Conservation (phyloP, 2,888 invertebrate species). For the Erynnis tages region DNA sequence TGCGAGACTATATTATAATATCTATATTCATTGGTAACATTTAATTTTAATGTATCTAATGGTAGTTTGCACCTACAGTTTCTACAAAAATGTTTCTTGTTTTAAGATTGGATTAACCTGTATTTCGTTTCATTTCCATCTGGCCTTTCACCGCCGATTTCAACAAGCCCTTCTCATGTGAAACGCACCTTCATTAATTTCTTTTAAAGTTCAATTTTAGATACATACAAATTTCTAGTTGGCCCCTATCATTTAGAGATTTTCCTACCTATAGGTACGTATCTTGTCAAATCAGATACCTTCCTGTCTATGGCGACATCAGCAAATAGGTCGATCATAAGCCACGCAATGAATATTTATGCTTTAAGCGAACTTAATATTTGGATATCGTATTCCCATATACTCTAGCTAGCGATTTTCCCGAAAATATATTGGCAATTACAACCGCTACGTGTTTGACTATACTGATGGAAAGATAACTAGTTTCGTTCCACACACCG, state of each 20-base stretch:
- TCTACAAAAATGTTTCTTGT: too few species aligned
- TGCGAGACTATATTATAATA: too few species aligned
- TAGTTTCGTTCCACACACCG: constrained; percentile 1
- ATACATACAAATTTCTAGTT: constrained; percentile 66
- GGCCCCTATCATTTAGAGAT: constrained; percentile 65
- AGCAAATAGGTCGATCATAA: constrained; percentile 67
- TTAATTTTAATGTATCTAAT: too few species aligned
- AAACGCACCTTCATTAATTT: too few species aligned
- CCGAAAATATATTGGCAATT: constrained; percentile 25
- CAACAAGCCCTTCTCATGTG: too few species aligned
- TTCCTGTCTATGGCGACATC: constrained; percentile 57
- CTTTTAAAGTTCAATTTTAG: constrained; percentile 53
- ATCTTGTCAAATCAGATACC: constrained; percentile 3
- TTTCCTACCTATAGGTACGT: constrained; percentile 65
- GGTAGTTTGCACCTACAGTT: too few species aligned
- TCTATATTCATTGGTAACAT: too few species aligned
- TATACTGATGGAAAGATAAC: constrained; percentile 16
- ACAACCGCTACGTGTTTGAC: constrained; percentile 16
- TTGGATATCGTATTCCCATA: constrained; percentile 43
- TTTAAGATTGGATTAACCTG: too few species aligned
- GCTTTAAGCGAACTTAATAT: constrained; percentile 51
- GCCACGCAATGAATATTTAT: constrained; percentile 65
- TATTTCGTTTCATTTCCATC: too few species aligned
- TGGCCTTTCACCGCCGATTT: too few species aligned
- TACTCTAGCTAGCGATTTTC: constrained; percentile 8